Evolutionary conservation across 2,113 vertebrate species (phyloP).

Genomic region (Plecturocebus donacophilus): DNA sequence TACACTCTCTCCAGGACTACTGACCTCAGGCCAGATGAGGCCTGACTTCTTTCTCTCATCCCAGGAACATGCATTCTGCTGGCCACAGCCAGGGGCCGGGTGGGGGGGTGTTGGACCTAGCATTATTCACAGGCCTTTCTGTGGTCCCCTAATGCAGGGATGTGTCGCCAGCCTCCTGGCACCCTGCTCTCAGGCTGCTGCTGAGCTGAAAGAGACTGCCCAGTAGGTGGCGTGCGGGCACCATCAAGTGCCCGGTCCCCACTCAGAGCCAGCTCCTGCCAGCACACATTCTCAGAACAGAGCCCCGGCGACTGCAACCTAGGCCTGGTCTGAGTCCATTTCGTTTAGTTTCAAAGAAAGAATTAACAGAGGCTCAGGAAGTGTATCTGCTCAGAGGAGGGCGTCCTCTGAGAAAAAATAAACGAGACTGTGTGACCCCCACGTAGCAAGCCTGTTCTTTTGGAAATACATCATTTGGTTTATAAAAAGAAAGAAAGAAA

Average conservation of each 20-base stretch:
- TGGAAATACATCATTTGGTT: conserved; percentile 9
- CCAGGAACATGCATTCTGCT: background rate
- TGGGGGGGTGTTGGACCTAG: too few relatives aligned
- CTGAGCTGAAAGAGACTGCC: conserved; percentile 32
- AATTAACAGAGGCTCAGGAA: conserved; percentile 28
- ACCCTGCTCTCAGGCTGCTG: background rate
- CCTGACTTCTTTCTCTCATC: background rate
- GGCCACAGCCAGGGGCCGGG: background rate
- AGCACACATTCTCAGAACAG: background rate
- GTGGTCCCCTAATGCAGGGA: too few relatives aligned
- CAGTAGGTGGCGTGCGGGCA: conserved; percentile 82
- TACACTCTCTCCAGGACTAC: background rate
- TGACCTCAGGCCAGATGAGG: background rate
- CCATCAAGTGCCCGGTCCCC: background rate
- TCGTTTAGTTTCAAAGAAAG: conserved; percentile 25
- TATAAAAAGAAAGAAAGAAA: background rate
- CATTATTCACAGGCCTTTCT: background rate
- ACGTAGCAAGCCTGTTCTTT: background rate
- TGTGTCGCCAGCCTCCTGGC: background rate
- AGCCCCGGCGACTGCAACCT: background rate
- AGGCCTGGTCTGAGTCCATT: background rate
- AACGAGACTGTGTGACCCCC: conserved; percentile 6
- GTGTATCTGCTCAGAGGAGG: conserved; percentile 18
- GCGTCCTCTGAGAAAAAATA: conserved; percentile 26
- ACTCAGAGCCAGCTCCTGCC: accelerated